These are phyloP conservation scores for Leptatherina wallacei DNA, from an alignment of 2,797 vertebrate genomes.

Conservation along the genomic window DNA sequence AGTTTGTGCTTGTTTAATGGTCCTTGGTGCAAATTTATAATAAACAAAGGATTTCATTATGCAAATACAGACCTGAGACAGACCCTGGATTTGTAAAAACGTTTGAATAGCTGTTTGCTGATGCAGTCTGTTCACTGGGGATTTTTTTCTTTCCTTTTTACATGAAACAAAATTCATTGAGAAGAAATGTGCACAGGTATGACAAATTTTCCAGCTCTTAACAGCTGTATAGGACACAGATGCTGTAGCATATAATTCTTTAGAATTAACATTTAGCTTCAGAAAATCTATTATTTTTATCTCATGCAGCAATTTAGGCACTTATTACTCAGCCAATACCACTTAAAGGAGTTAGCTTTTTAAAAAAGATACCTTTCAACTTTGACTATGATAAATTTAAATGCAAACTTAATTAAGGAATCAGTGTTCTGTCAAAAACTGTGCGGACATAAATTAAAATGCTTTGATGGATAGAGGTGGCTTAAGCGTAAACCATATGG, in stretches of 20 bases:
- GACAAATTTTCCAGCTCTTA: constrained; percentile 44
- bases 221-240: constrained; percentile 33
- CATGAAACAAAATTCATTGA: constrained; percentile 31
- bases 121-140: constrained; percentile 48
- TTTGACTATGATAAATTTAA: neutral
- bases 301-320: constrained; percentile 13
- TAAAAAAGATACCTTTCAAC: constrained; percentile 2
- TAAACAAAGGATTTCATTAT: constrained; percentile 85
- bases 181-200: constrained; percentile 33
- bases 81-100: constrained; percentile 62
- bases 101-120: constrained; percentile 60
- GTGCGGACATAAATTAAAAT: constrained; percentile 16
- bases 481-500: constrained; percentile 45
- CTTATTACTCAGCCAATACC: neutral
- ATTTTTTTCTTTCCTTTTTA: constrained; percentile 40
- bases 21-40: constrained; percentile 75
- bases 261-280: constrained; percentile 5
- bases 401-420: constrained; percentile 20
- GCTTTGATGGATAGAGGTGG: constrained; percentile 12
- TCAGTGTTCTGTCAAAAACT: constrained; percentile 12
- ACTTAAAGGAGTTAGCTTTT: neutral
- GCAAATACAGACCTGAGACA: constrained; percentile 71
- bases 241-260: constrained; percentile 9
- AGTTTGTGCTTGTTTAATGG: constrained; percentile 82
- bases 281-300: neutral